Base-by-base conservation (phyloP, 2,888 invertebrate species). In the Calliopum simillimum region DNA sequence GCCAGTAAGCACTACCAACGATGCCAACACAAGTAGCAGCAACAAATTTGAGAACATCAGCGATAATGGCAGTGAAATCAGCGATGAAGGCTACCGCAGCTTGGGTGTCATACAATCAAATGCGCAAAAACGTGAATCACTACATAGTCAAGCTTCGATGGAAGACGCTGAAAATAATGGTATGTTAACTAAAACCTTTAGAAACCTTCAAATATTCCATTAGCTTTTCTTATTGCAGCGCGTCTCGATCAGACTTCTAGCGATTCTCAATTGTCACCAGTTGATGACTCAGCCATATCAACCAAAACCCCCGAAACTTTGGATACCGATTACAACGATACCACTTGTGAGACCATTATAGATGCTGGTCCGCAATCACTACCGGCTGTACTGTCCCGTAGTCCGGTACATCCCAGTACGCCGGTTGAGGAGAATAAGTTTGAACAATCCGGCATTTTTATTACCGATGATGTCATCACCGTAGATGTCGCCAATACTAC, bases 61-160 rank as follows among this genome's bases (percentile, higher is more conserved):
- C 67, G 93, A 94, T 82, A 93, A 94, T 77, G 93, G 94, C 12
- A 94, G 94, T 70, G 94, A 94, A 83, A 93, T 94, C 25, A 94
- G 94, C 33, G 94, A 94, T 84, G 94, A 94, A 80, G 94, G 94
- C 0, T 94, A 94, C 84, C 89, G 94, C 79, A 94, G 94, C 81
- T 86, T 94, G 79, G 94, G 94, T 0, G 89, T 93, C 59, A 90
- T 90, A 55, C 90, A 90, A 73, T 86, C 88, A 65, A 83, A 78
- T 71, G 82, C 88, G 3, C 88, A 88, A 73, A 90, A 92, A 75
- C 87, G 91, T 80, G 89, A 90, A 76, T 91, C 92, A 70, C 86
- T 92, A 78, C 91, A 91, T 83, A 92, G 91, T 87, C 92, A 92
- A 86, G 90, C 90, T 76, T 92, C 92, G 25, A 89, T 90, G 69